Evolutionary conservation across 1,140 invertebrate species (phyloP).

Genomic region (Apis dorsata): DNA sequence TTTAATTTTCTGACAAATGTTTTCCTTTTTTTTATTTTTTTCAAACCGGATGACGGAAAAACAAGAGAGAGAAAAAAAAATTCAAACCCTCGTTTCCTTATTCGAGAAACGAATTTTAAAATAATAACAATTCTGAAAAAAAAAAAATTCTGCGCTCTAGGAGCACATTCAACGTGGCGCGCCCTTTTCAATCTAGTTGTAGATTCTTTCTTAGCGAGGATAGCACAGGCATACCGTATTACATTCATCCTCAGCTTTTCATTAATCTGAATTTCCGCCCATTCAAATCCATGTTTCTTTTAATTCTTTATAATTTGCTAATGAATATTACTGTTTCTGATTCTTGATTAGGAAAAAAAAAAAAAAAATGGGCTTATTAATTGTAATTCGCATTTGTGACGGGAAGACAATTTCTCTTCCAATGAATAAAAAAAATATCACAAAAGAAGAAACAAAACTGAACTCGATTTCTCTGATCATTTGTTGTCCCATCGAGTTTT

Average conservation of each 20-base stretch:
- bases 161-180: neutral
- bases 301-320: neutral
- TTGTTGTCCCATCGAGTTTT: too few species aligned
- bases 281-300: conserved; percentile 21
- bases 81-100: conserved; percentile 1
- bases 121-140: too few species aligned
- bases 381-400: neutral
- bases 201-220: neutral
- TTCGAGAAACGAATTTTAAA: neutral
- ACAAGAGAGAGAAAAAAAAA: neutral
- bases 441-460: too few species aligned
- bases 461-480: too few species aligned
- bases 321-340: neutral
- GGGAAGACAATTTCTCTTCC: too few species aligned
- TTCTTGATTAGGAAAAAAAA: neutral
- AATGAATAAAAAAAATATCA: too few species aligned
- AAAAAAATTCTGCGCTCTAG: neutral
- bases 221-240: neutral
- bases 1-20: neutral
- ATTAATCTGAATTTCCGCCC: conserved; percentile 9
- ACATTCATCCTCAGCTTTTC: conserved; percentile 13
- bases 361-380: neutral
- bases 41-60: too few species aligned
- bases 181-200: neutral
- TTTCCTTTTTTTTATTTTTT: neutral